These are phyloP conservation scores for Rapana venosa DNA, from an alignment of 2,888 invertebrate species.

Conservation along the genomic window DNA sequence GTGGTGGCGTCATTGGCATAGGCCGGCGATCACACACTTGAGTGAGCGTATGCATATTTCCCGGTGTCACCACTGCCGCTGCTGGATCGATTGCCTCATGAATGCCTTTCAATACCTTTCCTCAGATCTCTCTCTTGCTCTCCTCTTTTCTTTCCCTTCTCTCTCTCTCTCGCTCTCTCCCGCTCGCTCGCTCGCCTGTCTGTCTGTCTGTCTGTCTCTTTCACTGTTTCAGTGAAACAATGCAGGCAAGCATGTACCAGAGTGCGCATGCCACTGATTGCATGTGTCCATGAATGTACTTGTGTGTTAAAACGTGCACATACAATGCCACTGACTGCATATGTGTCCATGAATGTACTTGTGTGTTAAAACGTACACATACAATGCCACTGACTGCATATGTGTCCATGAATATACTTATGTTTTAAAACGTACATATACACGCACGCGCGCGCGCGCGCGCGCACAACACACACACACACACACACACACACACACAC, in stretches of 20 bases:
- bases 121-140: not conserved
- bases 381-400: not conserved
- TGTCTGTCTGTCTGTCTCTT: not conserved
- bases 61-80: too few relatives aligned
- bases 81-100: not conserved
- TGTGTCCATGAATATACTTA: too few relatives aligned
- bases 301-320: not conserved
- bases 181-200: not conserved
- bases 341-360: too few relatives aligned
- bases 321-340: not conserved
- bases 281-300: not conserved
- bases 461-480: not conserved
- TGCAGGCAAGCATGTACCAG: not conserved
- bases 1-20: too few relatives aligned
- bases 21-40: too few relatives aligned
- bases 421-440: not conserved
- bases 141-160: not conserved
- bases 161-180: constrained; percentile 5
- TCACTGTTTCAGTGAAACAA: not conserved
- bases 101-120: not conserved
- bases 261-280: not conserved
- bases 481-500: too few relatives aligned
- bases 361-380: not conserved
- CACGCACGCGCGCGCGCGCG: not conserved
- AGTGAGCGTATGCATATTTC: too few relatives aligned